Percentiles rank a stretch among this genome's conserved stretches.
Conservation (phyloP, 2,888 invertebrate genomes). For the Chymomyza caudatula region DNA sequence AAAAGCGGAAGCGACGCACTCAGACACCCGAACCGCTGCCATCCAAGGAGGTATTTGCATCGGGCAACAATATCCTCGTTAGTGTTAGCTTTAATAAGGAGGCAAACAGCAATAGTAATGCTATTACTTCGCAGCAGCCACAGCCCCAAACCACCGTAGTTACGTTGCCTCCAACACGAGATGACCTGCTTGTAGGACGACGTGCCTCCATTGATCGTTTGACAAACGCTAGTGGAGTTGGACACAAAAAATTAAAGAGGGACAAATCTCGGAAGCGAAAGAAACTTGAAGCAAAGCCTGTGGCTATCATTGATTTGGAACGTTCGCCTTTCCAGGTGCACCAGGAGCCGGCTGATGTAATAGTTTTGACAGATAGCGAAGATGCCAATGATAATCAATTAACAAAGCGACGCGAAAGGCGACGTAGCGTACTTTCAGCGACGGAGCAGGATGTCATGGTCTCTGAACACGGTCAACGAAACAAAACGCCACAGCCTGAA, state of each 20-base stretch:
- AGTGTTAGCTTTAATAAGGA: constrained; percentile 93
- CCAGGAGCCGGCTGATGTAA: constrained; percentile 88
- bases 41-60: constrained; percentile 94
- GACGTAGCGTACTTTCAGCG: constrained; percentile 42
- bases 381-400: constrained; percentile 76
- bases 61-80: constrained; percentile 94
- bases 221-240: constrained; percentile 24
- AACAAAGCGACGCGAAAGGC: constrained; percentile 32
- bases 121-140: constrained; percentile 17
- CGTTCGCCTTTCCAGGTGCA: constrained; percentile 91
- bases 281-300: constrained; percentile 82
- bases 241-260: constrained; percentile 62
- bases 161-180: constrained; percentile 75
- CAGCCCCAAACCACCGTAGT: constrained; percentile 77
- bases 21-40: constrained; percentile 80
- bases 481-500: constrained; percentile 69
- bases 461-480: constrained; percentile 64
- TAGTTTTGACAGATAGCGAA: constrained; percentile 91
- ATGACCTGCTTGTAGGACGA: constrained; percentile 70
- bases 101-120: constrained; percentile 28
- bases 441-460: constrained; percentile 47
- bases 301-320: constrained; percentile 91
- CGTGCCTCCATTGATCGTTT: constrained; percentile 66
- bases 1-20: constrained; percentile 74
- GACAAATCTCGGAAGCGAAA: constrained; percentile 78